phyloP scores from a whole-genome alignment of 2,888 invertebrate genomes.

The Calliopum simillimum region DNA sequence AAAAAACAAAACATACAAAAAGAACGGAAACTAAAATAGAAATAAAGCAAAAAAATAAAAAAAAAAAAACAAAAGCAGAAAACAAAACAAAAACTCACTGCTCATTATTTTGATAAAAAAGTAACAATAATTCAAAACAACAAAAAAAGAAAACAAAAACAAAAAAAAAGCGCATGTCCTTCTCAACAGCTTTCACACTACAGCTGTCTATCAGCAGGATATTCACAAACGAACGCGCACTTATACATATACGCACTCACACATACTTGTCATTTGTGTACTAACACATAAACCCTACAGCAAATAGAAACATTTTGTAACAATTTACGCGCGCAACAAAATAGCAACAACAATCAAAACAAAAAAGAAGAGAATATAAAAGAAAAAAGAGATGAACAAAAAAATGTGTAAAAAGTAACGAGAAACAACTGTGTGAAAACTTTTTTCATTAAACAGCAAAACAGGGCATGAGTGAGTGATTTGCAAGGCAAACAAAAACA shows the following conservation, averaged over 20 bases:
- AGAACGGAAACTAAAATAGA: background rate
- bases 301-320: too few species aligned
- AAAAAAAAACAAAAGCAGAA: too few species aligned
- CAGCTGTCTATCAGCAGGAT: constrained; percentile 1
- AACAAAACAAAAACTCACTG: background rate
- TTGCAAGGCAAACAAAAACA: too few species aligned
- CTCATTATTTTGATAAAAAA: constrained; percentile 1
- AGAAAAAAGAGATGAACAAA: background rate
- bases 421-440: background rate
- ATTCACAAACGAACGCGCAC: constrained; percentile 1
- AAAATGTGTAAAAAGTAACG: background rate
- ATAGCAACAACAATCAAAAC: too few species aligned
- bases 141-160: background rate
- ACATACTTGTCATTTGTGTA: background rate
- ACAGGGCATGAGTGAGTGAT: background rate
- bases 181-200: constrained; percentile 6
- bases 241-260: constrained; percentile 5
- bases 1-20: background rate
- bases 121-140: background rate
- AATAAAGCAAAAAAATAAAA: background rate
- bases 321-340: too few species aligned
- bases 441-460: constrained; percentile 19
- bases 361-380: too few species aligned
- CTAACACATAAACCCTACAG: background rate
- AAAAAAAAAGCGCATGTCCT: background rate